Percentiles rank a stretch among this genome's conserved stretches.
phyloP scores from a whole-genome alignment of 2,113 vertebrate genomes.

The Aegithalos caudatus region DNA sequence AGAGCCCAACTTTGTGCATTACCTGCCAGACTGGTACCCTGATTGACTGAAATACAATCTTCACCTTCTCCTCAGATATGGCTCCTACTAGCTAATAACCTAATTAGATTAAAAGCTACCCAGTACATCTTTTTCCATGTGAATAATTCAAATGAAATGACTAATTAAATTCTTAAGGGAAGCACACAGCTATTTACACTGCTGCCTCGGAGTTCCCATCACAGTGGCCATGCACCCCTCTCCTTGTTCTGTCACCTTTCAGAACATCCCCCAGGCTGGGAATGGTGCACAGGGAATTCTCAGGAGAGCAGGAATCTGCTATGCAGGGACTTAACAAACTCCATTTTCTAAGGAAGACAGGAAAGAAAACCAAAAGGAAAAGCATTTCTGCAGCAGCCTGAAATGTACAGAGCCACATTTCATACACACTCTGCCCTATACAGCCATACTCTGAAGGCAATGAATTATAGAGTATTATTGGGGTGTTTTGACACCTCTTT shows the following conservation, averaged over 20 bases:
- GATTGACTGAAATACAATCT: constrained; percentile 2
- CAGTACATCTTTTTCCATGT: constrained; percentile 43
- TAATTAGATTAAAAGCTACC: constrained; percentile 65
- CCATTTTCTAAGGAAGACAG: not conserved
- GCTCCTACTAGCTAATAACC: constrained; percentile 26
- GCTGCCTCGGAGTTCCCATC: not conserved
- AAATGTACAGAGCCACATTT: not conserved
- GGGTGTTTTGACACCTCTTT: not conserved
- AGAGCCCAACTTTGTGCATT: not conserved
- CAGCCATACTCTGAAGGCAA: not conserved
- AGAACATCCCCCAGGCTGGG: not conserved
- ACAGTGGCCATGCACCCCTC: not conserved
- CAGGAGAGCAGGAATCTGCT: not conserved
- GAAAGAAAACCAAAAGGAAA: not conserved
- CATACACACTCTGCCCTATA: not conserved
- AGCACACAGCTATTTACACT: not conserved
- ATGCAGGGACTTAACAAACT: not conserved
- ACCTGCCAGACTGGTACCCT: not conserved
- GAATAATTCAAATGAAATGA: constrained; percentile 62
- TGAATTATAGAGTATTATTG: not conserved
- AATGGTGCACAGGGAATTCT: not conserved
- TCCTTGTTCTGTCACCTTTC: not conserved
- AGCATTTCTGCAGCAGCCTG: not conserved
- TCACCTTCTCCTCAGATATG: constrained; percentile 21
- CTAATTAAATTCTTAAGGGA: constrained; percentile 41